Percentiles rank a stretch among this genome's conserved stretches.
Conservation (phyloP, 2,797 vertebrate species). For the Siniperca undulata region DNA sequence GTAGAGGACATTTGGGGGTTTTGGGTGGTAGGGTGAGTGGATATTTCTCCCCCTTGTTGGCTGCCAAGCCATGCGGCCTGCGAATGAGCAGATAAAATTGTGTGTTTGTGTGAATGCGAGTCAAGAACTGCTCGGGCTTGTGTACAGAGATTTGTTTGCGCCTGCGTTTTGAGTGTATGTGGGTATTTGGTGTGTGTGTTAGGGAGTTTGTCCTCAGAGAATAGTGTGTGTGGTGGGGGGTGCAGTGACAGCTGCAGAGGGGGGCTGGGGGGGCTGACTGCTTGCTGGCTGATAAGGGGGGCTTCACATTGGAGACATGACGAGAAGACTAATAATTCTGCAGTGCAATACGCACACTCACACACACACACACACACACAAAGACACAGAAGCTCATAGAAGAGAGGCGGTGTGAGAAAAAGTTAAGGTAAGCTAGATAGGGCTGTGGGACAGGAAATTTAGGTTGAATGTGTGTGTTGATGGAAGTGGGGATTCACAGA, state of each 20-base stretch:
- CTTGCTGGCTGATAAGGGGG: slow-evolving; percentile 93
- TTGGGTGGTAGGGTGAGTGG: slow-evolving; percentile 61
- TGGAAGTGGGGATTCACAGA: slow-evolving; percentile 3
- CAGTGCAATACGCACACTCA: slow-evolving; percentile 64
- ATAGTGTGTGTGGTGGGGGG: slow-evolving; percentile 70
- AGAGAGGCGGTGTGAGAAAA: slow-evolving; percentile 48
- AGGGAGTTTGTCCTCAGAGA: slow-evolving; percentile 70
- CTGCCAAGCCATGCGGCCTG: slow-evolving; percentile 86
- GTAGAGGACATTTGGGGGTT: slow-evolving; percentile 55
- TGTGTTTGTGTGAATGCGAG: slow-evolving; percentile 54
- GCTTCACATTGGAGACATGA: slow-evolving; percentile 84
- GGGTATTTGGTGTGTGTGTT: slow-evolving; percentile 73
- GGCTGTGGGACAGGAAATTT: slow-evolving; percentile 42
- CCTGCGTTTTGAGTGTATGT: slow-evolving; percentile 76
- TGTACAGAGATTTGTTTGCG: slow-evolving; percentile 73
- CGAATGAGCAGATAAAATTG: slow-evolving; percentile 91
- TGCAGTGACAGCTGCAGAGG: slow-evolving; percentile 89
- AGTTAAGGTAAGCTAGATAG: slow-evolving; percentile 65
- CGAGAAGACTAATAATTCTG: slow-evolving; percentile 87
- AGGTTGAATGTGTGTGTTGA: slow-evolving; percentile 15
- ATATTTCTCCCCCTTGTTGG: slow-evolving; percentile 66
- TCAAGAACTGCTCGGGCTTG: slow-evolving; percentile 66
- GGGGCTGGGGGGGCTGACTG: slow-evolving; percentile 88
- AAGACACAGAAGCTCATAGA: slow-evolving; percentile 47
- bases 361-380: slow-evolving; percentile 21